Evolutionary conservation across 2,888 invertebrate genomes (phyloP).

Genomic region (Tachina fera): DNA sequence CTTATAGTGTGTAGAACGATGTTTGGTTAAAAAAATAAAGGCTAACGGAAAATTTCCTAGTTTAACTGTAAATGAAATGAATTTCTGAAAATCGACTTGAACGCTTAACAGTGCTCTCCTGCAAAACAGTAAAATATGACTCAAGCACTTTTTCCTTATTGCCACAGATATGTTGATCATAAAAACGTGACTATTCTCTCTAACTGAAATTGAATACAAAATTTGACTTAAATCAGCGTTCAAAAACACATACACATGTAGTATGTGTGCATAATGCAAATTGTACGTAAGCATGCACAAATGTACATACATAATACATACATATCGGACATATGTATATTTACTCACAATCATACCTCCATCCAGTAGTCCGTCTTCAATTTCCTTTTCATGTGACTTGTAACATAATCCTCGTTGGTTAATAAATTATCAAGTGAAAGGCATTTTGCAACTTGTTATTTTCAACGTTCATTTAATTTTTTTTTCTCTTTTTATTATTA

Average conservation of each 20-base stretch:
- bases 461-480: slow-evolving; percentile 31
- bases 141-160: too few species aligned
- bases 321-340: background rate
- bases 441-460: slow-evolving; percentile 71
- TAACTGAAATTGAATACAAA: slow-evolving; percentile 20
- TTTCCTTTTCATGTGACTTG: slow-evolving; percentile 68
- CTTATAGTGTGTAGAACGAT: too few species aligned
- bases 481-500: background rate
- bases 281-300: background rate
- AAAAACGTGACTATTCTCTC: slow-evolving; percentile 56
- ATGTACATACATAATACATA: background rate
- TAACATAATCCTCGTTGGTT: slow-evolving; percentile 68
- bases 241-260: background rate
- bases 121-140: too few species aligned
- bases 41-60: too few species aligned
- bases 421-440: slow-evolving; percentile 75
- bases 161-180: slow-evolving; percentile 27
- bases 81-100: too few species aligned
- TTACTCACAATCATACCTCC: background rate
- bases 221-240: slow-evolving; percentile 26
- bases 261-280: too few species aligned
- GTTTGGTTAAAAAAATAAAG: too few species aligned
- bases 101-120: too few species aligned
- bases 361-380: slow-evolving; percentile 54
- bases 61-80: too few species aligned